Percentiles rank a stretch among this genome's conserved stretches.
These are phyloP conservation scores for Drosophila obscura DNA, from an alignment of 1,140 invertebrate genomes.

Conservation along the genomic window DNA sequence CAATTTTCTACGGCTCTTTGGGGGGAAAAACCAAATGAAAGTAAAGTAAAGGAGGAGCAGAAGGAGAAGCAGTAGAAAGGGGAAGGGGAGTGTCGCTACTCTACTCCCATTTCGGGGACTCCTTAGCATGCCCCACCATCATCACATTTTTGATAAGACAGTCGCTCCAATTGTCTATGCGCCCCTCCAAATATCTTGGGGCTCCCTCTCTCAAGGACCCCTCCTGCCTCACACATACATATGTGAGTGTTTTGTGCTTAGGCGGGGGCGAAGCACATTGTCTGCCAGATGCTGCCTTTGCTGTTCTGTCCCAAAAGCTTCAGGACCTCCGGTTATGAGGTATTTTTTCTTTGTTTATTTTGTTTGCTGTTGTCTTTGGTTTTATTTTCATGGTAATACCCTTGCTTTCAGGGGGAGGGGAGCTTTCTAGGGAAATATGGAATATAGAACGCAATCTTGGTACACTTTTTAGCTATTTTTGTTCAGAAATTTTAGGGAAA, in stretches of 20 bases:
- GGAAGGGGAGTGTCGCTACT: background rate
- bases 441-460: no score
- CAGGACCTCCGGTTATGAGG: slow-evolving; percentile 66
- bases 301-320: slow-evolving; percentile 8
- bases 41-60: background rate
- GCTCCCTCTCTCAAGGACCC: slow-evolving; percentile 1
- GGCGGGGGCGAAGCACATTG: slow-evolving; percentile 44
- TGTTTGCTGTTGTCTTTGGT: slow-evolving; percentile 38
- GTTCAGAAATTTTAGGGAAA: no score
- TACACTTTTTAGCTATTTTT: no score
- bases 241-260: slow-evolving; percentile 10
- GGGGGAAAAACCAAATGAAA: slow-evolving; percentile 32
- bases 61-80: background rate
- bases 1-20: slow-evolving; percentile 25
- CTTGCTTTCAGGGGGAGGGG: slow-evolving; percentile 17
- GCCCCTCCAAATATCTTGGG: slow-evolving; percentile 29
- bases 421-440: background rate
- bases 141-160: slow-evolving; percentile 29
- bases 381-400: slow-evolving; percentile 44
- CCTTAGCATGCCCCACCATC: background rate
- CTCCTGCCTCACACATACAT: background rate
- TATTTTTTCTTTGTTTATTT: slow-evolving; percentile 60
- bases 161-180: slow-evolving; percentile 31
- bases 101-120: background rate
- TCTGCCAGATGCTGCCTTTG: slow-evolving; percentile 51